These are phyloP conservation scores for Nyctereutes procyonoides DNA, from an alignment of 2,113 vertebrate genomes.

Conservation along the genomic window DNA sequence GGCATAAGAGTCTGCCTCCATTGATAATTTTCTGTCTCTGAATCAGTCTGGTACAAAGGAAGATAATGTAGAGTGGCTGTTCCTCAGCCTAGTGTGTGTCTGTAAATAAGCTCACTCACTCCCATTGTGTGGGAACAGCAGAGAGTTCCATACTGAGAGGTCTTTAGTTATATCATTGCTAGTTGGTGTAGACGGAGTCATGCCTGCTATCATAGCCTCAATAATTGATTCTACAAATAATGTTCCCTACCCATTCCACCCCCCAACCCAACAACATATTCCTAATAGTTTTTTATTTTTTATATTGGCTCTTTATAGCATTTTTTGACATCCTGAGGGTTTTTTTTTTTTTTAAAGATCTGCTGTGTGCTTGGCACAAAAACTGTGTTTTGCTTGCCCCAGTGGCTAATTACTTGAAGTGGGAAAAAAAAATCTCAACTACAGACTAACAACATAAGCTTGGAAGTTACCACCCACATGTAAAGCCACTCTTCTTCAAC, in stretches of 20 bases:
- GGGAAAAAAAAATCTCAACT: slow-evolving; percentile 21
- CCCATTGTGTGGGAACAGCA: not conserved
- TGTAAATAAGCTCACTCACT: not conserved
- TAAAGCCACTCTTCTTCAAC: not conserved
- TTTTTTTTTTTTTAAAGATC: slow-evolving; percentile 32
- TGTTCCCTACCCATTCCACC: too few relatives aligned
- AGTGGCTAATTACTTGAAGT: slow-evolving; percentile 44
- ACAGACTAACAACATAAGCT: slow-evolving; percentile 9
- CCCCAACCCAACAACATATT: not conserved
- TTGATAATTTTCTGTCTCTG: not conserved
- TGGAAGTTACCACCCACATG: slow-evolving; percentile 16
- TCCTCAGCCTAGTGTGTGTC: not conserved
- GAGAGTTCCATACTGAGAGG: not conserved
- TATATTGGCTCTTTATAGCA: not conserved
- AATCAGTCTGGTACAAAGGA: not conserved
- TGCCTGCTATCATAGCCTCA: not conserved
- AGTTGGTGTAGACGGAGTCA: not conserved
- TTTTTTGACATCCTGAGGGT: not conserved
- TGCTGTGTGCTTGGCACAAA: slow-evolving; percentile 38
- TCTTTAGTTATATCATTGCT: not conserved
- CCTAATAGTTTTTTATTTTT: not conserved
- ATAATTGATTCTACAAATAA: not conserved
- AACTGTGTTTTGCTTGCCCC: slow-evolving; percentile 61
- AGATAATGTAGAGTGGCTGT: not conserved
- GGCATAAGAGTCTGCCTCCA: not conserved